Conservation (phyloP, 1,140 invertebrate genomes). For the Lepidostoma basale region DNA sequence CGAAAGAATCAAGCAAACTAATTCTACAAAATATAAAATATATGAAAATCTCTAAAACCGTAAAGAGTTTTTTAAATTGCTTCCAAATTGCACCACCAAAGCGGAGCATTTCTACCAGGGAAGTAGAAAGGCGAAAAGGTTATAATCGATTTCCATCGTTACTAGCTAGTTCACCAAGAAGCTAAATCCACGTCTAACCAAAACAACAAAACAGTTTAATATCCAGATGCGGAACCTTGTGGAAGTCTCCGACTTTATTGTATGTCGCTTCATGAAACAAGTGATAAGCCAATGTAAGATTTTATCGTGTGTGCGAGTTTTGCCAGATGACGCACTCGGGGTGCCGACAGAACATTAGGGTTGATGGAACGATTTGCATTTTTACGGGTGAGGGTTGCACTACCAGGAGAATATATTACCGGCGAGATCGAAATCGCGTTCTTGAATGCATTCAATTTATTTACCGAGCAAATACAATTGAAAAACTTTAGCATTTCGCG, state of each 20-base stretch:
- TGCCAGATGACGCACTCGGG: neutral
- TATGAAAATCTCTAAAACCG: neutral
- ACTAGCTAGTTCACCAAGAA: neutral
- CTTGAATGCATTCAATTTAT: neutral
- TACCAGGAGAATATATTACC: slow-evolving; percentile 26
- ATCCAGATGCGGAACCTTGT: neutral
- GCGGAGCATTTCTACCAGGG: slow-evolving; percentile 16
- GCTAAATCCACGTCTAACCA: neutral
- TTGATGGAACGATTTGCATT: slow-evolving; percentile 27
- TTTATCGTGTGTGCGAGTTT: neutral
- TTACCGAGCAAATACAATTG: no score
- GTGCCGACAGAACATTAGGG: slow-evolving; percentile 1
- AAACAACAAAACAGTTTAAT: neutral
- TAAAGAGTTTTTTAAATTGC: neutral
- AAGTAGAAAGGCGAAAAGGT: slow-evolving; percentile 3
- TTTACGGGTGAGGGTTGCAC: slow-evolving; percentile 22
- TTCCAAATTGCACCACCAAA: slow-evolving; percentile 23
- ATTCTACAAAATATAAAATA: neutral
- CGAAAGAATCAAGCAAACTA: neutral
- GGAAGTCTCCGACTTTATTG: no score
- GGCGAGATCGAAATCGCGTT: neutral
- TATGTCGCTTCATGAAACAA: no score
- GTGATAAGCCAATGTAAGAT: no score
- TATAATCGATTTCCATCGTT: slow-evolving; percentile 16
- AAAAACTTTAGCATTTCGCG: no score